Conservation (phyloP, 2,888 invertebrate species). For the Amphimallon solstitiale region DNA sequence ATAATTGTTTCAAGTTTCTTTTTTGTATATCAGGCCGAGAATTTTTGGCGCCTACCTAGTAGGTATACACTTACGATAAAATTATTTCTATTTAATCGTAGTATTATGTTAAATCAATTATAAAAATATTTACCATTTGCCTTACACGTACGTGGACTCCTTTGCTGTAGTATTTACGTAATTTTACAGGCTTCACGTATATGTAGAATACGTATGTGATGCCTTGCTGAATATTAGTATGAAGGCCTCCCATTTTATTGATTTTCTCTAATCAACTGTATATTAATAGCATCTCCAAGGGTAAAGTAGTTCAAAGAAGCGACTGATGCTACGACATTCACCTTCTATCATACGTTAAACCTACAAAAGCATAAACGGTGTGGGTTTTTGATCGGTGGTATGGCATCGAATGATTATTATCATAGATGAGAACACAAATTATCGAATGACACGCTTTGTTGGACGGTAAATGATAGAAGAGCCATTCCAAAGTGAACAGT, state of each 20-base stretch:
- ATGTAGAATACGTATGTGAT: too few relatives aligned
- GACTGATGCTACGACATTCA: conserved; percentile 37
- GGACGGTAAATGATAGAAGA: conserved; percentile 22
- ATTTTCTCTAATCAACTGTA: conserved; percentile 29
- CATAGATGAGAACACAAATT: conserved; percentile 43
- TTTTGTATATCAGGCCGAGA: too few relatives aligned
- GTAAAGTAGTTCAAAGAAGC: conserved; percentile 37
- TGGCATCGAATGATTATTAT: conserved; percentile 33
- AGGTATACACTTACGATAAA: too few relatives aligned
- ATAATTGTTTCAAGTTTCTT: too few relatives aligned
- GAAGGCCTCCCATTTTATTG: conserved; percentile 5
- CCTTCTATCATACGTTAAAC: conserved; percentile 51
- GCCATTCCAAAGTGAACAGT: conserved; percentile 27
- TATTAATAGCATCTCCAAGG: conserved; percentile 22
- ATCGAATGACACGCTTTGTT: conserved; percentile 37
- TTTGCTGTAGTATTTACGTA: too few relatives aligned
- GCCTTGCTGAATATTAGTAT: not conserved
- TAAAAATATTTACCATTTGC: too few relatives aligned
- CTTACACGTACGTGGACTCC: too few relatives aligned
- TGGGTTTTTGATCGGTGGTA: conserved; percentile 48
- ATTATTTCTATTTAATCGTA: too few relatives aligned
- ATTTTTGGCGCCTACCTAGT: too few relatives aligned
- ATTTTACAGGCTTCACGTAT: too few relatives aligned
- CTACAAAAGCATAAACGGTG: conserved; percentile 48
- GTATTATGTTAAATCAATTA: too few relatives aligned